Evolutionary conservation across 2,888 invertebrate species (phyloP).

Genomic region (Dusona sp.): DNA sequence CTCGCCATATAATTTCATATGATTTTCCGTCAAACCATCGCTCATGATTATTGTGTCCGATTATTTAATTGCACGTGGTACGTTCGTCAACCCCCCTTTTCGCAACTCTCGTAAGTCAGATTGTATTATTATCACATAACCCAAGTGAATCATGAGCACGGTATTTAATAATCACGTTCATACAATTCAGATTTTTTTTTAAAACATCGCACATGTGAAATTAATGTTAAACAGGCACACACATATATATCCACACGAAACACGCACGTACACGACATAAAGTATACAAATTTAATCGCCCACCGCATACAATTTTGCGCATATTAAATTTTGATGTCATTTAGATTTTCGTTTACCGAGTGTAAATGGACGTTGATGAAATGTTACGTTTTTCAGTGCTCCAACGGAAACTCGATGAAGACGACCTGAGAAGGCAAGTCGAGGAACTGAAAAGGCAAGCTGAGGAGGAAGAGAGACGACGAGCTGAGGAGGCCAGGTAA

Average conservation of each 20-base stretch:
- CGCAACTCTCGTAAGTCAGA: constrained; percentile 66
- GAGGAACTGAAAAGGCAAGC: constrained; percentile 73
- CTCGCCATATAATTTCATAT: constrained; percentile 27
- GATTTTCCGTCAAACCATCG: constrained; percentile 38
- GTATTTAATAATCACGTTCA: constrained; percentile 37
- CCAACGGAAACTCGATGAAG: constrained; percentile 73
- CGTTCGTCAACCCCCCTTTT: constrained; percentile 40
- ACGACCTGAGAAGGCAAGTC: constrained; percentile 71
- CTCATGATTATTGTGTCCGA: constrained; percentile 43
- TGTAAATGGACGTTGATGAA: neutral
- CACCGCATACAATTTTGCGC: constrained; percentile 16
- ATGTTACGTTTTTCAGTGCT: constrained; percentile 59
- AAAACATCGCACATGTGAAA: constrained; percentile 14
- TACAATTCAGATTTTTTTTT: neutral
- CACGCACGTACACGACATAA: constrained; percentile 7
- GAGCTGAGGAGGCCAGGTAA: constrained; percentile 72
- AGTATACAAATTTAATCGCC: neutral
- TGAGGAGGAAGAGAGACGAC: constrained; percentile 70
- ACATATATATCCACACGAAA: constrained; percentile 15
- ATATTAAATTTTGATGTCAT: neutral
- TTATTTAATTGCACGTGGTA: constrained; percentile 57
- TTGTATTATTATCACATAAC: constrained; percentile 34
- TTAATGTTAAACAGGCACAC: constrained; percentile 18
- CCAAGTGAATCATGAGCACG: constrained; percentile 62
- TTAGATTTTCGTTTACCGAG: neutral